Base-by-base conservation (phyloP, 2,888 invertebrate genomes). In the Pteria penguin region DNA sequence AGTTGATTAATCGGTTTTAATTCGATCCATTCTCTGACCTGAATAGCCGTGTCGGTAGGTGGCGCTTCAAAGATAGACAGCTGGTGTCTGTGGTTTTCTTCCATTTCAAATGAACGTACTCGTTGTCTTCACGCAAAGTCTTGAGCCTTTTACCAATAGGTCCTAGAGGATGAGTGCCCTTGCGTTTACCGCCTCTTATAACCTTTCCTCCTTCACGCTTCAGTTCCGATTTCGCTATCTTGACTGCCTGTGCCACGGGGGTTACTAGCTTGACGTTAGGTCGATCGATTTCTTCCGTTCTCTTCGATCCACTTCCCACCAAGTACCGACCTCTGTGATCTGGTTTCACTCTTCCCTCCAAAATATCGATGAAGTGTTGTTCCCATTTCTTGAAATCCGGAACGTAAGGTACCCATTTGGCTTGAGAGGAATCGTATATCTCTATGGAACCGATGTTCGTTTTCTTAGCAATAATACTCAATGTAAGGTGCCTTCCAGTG, bases 231-330 rank as follows among this genome's bases (percentile, higher is more conserved):
- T 58, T 58, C 11, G 58, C 58, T 26, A 58, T 58, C 24, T 58
- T 26, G 11, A 58, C 24, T 14, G 58, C 58, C 26, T 58, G 58
- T n/a, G 58, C 58, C 14, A 26, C 24, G 24, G 58, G 58, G 18
- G 58, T 22, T 11, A 58, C 58, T 14, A 70, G n/a, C 60, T 66
- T 65, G 22, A 75, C 0, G 18, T 66, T 66, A 14, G 52, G 66
- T 4, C 8, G 33, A n/a, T 32, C 62, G 5, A 32, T 2, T 5
- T 36, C 52, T 18, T 4, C 5, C 5, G n/a, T 55, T 4, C 3
- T 4, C 22, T 3, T 4, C 4, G 55, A 55, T 29, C 66, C 72
- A 27, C 24, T 63, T 2, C 72, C n/a, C n/a, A n/a, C n/a, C n/a
- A n/a, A n/a, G n/a, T n/a, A n/a, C n/a, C n/a, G n/a, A n/a, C n/a